Conservation (phyloP, 2,113 vertebrate species). For the Paraplagusia blochii region DNA sequence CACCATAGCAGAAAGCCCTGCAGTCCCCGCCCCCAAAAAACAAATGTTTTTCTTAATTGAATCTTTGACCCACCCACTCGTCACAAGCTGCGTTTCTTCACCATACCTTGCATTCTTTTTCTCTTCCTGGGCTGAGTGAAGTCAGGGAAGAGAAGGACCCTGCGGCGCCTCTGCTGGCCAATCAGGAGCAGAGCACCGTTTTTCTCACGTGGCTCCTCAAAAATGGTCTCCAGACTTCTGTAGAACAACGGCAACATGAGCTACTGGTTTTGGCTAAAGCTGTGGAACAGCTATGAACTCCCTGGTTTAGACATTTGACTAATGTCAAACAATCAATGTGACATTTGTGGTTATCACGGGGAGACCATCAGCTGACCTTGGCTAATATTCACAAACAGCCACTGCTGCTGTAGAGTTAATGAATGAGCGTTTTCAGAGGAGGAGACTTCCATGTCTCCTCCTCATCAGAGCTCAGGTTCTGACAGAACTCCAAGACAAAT, state of each 20-base stretch:
- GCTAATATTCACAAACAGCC: too few relatives aligned
- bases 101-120: conserved; percentile 64
- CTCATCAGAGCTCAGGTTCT: too few relatives aligned
- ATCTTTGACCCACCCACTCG: too few relatives aligned
- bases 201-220: conserved; percentile 92
- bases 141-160: conserved; percentile 91
- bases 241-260: neutral
- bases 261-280: neutral
- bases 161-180: conserved; percentile 90
- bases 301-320: too few relatives aligned
- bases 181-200: conserved; percentile 85
- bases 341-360: too few relatives aligned
- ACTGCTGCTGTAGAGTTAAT: too few relatives aligned
- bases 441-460: too few relatives aligned
- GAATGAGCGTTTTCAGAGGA: too few relatives aligned
- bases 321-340: too few relatives aligned
- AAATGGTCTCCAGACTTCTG: conserved; percentile 95
- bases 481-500: too few relatives aligned
- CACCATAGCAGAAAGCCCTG: conserved; percentile 49
- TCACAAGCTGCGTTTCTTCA: neutral
- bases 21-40: conserved; percentile 39
- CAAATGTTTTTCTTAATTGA: neutral
- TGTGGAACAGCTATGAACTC: too few relatives aligned
- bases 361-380: too few relatives aligned
- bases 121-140: conserved; percentile 90